Base-by-base conservation (phyloP, 1,140 invertebrate species). In the Thaumetopoea pityocampa region DNA sequence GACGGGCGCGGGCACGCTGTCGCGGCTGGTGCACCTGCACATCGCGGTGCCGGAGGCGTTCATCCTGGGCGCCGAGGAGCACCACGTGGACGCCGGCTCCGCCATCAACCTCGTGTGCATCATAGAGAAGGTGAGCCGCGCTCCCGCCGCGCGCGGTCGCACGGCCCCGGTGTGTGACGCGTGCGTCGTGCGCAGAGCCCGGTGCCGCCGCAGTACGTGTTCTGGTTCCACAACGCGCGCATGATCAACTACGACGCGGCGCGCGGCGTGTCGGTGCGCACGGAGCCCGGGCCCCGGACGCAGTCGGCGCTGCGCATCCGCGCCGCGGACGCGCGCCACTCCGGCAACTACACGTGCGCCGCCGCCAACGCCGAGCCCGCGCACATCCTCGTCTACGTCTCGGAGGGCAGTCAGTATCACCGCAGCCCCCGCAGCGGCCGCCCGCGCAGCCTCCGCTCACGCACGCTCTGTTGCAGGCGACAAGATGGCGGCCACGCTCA, bases 161-260 rank as follows among this genome's bases (percentile, higher is more conserved):
- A 1, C 11, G 1, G 15, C 1, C 18, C 5, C 8, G 2, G 4
- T 14, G n/a, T 8, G 3, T 17, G 5, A 33, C 5, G 3, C 17
- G 29, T 6, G 0, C 2, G 18, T 8, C 12, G 5, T 43, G 10
- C 37, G 17, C 87, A 95, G 93, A 95, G 93, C 74, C 93, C 93
- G 14, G 93, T 91, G 64, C 93, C 93, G 51, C 94, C 94, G 47
- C 93, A 94, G 78, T 96, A 93, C 85, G 93, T 95, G 52, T 94
- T 95, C 85, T 95, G 93, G 94, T 94, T 93, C 86, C 94, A 96
- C 85, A 95, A 96, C 86, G 92, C 93, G 65, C 90, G 92, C 47
- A 94, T 96, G 92, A 94, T 96, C 86, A 96, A 96, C 86, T 96
- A 96, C 79, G 94, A 95, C 89, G 51, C 87, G 90, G 28, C 89